phyloP scores from a whole-genome alignment of 2,888 invertebrate genomes.

The Hypolimnas misippus region DNA sequence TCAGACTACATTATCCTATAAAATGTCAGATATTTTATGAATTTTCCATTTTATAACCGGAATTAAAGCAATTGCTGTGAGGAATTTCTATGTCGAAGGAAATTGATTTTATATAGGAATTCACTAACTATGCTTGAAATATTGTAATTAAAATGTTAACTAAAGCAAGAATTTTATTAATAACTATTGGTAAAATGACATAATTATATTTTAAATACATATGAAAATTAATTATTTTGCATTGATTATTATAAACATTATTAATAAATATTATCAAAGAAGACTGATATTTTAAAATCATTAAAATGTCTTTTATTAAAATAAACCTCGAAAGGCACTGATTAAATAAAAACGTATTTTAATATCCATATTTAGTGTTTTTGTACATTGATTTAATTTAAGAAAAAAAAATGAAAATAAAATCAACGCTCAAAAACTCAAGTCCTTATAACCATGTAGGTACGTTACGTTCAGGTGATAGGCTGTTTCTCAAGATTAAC shows the following conservation, averaged over 20 bases:
- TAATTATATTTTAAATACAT: not conserved
- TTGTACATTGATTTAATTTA: too few species aligned
- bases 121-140: slow-evolving; percentile 10
- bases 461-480: not conserved
- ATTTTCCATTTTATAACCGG: slow-evolving; percentile 15
- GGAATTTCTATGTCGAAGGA: slow-evolving; percentile 30
- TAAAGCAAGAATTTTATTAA: not conserved
- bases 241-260: too few species aligned
- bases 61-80: slow-evolving; percentile 20
- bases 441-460: not conserved
- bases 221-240: not conserved
- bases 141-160: slow-evolving; percentile 5
- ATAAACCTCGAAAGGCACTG: too few species aligned
- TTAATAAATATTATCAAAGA: too few species aligned
- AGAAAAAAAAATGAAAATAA: too few species aligned
- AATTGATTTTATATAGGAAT: slow-evolving; percentile 30
- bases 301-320: too few species aligned
- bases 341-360: too few species aligned
- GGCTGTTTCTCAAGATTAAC: slow-evolving; percentile 29
- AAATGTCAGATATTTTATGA: slow-evolving; percentile 16
- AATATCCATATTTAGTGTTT: too few species aligned
- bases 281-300: too few species aligned
- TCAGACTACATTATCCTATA: slow-evolving; percentile 1
- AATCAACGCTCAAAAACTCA: too few species aligned
- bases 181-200: not conserved